Evolutionary conservation across 2,113 vertebrate genomes (phyloP), one percentile per base, ranked within the genome.

Genomic region (Vombatus ursinus): DNA sequence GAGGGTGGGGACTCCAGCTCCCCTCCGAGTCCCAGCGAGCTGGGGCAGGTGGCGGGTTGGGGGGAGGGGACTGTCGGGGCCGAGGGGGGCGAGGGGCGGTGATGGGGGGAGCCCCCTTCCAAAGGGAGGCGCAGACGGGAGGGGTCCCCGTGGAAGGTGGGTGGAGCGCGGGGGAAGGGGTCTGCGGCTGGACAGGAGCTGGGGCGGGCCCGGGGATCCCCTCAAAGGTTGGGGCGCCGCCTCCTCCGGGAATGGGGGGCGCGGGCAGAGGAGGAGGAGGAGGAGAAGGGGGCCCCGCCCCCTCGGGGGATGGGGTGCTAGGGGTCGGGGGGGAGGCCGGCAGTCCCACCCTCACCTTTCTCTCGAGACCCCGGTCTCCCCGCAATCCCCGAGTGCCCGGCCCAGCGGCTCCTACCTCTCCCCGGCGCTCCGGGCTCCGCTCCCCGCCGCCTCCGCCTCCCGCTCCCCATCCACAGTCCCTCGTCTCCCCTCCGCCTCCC

Each of bases 401-500:
- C 11, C 90, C 5, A 10, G 28, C 22, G 2, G 53, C 26, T 93
- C 98, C 92, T 98, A 98, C 97, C 98, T 98, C 92, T 94, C 28
- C 93, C 93, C 93, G 52, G 96, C 94, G 95, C 94, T 95, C 92
- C 54, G 26, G 91, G 28, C 24, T 96, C 95, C 2, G 48, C 84
- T 92, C 91, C 90, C 91, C 7, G 84, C 96, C 95, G 96, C 96
- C 97, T 96, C 96, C 84, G 91, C 96, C 95, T 49, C 96, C 94
- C 52, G 95, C 92, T 96, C 94, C 94, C 90, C 96, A 98, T 97
- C 96, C 95, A 95, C 97, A 51, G 95, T 91, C 89, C 52, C 61
- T 44, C 7, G 93, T 93, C 52, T 94, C 57, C 53, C 95, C 96
- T 5, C 52, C 52, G 23, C 57, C 57, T 31, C 57, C 31, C 25